phyloP scores from a whole-genome alignment of 2,888 invertebrate genomes.

The Drosophila austrosaltans region DNA sequence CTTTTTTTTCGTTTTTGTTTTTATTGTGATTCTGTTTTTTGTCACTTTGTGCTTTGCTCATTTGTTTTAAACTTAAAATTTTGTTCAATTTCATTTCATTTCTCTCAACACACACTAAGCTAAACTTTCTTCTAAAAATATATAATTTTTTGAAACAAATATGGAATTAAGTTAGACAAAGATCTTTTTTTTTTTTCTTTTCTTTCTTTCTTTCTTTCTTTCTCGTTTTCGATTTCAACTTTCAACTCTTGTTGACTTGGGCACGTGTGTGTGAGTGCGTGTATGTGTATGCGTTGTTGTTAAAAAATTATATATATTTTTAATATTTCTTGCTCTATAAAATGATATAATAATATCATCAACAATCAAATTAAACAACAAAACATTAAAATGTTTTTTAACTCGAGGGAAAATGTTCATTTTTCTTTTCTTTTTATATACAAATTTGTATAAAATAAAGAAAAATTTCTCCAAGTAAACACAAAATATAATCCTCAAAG shows the following conservation, averaged over 20 bases:
- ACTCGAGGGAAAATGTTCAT: not conserved
- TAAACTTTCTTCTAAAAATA: conserved; percentile 59
- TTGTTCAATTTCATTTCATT: conserved; percentile 43
- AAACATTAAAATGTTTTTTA: not conserved
- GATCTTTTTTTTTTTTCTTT: not conserved
- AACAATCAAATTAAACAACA: not conserved
- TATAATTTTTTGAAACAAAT: conserved; percentile 5
- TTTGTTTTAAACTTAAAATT: conserved; percentile 40
- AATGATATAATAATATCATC: conserved; percentile 1
- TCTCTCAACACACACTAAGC: conserved; percentile 11
- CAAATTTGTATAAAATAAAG: too few species aligned
- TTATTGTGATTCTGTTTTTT: conserved; percentile 28
- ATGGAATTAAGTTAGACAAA: conserved; percentile 13
- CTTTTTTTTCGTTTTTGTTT: conserved; percentile 36
- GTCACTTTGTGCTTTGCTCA: conserved; percentile 28
- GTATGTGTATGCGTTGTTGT: not conserved
- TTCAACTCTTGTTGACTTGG: not conserved
- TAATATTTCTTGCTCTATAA: conserved; percentile 7
- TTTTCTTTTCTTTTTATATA: too few species aligned
- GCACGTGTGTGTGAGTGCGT: not conserved
- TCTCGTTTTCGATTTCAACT: conserved; percentile 14
- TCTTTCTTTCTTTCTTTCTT: not conserved
- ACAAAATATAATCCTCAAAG: too few species aligned
- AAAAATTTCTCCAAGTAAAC: too few species aligned
- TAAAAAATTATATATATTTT: not conserved